phyloP scores from a whole-genome alignment of 2,888 invertebrate genomes.

The Pandemis cinnamomeana region DNA sequence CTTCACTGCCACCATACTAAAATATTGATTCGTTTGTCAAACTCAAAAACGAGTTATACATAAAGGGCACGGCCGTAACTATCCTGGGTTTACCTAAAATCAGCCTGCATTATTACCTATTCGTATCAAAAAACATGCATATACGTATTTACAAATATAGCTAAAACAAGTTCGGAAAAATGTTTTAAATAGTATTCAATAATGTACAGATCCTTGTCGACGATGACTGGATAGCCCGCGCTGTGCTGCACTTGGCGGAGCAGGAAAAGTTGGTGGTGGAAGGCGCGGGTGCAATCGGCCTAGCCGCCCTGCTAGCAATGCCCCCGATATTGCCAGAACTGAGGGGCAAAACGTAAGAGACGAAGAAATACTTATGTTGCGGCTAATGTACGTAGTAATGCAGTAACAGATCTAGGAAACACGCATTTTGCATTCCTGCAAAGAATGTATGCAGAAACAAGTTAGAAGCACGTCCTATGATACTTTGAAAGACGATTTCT shows the following conservation, averaged over 20 bases:
- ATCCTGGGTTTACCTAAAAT: too few relatives aligned
- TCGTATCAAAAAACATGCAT: too few relatives aligned
- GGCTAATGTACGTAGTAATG: too few relatives aligned
- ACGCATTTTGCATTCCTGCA: not conserved
- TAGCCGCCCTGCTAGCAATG: conserved; percentile 90
- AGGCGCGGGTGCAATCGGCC: conserved; percentile 91
- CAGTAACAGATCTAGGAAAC: too few relatives aligned
- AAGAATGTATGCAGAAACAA: not conserved
- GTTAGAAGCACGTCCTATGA: too few relatives aligned
- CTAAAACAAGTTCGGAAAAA: not conserved
- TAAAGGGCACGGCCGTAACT: too few relatives aligned
- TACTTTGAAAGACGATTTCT: too few relatives aligned
- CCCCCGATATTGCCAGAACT: conserved; percentile 61
- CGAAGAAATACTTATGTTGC: too few relatives aligned
- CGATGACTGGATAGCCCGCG: conserved; percentile 90
- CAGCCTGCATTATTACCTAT: too few relatives aligned
- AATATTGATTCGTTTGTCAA: too few relatives aligned
- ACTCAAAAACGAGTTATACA: too few relatives aligned
- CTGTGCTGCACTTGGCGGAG: conserved; percentile 89
- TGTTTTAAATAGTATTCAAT: not conserved
- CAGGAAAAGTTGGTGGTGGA: conserved; percentile 92
- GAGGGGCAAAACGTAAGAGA: conserved; percentile 57
- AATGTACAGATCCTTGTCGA: conserved; percentile 85
- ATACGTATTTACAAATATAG: not conserved
- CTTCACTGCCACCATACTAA: too few relatives aligned